Percentiles rank a stretch among this genome's conserved stretches.
Evolutionary conservation across 2,113 vertebrate species (phyloP).

Genomic region (Sinocyclocheilus rhinocerous): DNA sequence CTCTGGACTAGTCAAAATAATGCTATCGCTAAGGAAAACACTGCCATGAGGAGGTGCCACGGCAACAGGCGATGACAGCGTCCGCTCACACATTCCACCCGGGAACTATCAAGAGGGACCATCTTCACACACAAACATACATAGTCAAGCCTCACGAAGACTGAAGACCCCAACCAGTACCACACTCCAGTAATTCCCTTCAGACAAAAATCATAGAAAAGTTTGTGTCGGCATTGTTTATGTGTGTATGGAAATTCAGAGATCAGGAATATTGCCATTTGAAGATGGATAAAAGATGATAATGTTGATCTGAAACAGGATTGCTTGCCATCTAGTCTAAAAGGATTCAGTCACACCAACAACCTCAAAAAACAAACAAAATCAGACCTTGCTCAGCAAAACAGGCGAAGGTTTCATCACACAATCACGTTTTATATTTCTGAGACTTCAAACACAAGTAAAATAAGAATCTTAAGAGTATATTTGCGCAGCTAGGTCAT

Average conservation of each 20-base stretch:
- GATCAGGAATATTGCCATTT: constrained; percentile 44
- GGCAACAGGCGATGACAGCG: constrained; percentile 81
- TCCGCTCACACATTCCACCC: constrained; percentile 79
- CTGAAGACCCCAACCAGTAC: not conserved
- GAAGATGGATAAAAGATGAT: constrained; percentile 46
- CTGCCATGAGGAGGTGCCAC: constrained; percentile 79
- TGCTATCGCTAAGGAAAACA: constrained; percentile 79
- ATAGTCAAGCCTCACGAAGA: not conserved
- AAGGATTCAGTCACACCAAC: not conserved
- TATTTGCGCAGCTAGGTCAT: not conserved
- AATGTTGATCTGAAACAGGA: constrained; percentile 57
- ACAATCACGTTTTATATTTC: not conserved
- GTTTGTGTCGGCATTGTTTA: not conserved
- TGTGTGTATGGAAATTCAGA: not conserved
- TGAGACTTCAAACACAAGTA: not conserved
- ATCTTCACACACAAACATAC: constrained; percentile 73
- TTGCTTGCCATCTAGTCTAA: constrained; percentile 42
- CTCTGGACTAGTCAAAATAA: constrained; percentile 81
- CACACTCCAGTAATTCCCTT: not conserved
- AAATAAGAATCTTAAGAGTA: not conserved
- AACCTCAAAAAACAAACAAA: not conserved
- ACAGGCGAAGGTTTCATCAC: not conserved
- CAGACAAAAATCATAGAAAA: not conserved
- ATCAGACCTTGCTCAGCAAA: not conserved
- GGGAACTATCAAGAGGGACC: constrained; percentile 79